These are phyloP conservation scores for Anoplopoma fimbria DNA, from an alignment of 2,113 vertebrate genomes.

Conservation along the genomic window DNA sequence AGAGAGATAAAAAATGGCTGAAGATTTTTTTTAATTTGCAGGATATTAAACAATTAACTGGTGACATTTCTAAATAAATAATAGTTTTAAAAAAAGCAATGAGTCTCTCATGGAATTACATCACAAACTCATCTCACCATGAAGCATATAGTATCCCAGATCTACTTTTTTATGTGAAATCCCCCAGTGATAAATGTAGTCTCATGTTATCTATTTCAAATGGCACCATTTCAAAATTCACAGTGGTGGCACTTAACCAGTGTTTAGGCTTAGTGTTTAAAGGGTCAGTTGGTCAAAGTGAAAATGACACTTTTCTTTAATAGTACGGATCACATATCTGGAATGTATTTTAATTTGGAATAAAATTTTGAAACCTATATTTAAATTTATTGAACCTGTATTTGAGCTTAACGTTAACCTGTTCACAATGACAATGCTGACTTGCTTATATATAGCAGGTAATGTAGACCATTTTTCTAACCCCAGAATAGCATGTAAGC, in stretches of 20 bases:
- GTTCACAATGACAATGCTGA: not conserved
- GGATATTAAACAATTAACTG: not conserved
- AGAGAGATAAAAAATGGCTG: not conserved
- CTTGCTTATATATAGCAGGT: not conserved
- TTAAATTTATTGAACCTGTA: too few relatives aligned
- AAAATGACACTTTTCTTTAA: not conserved
- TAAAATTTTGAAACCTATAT: too few relatives aligned
- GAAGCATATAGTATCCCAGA: not conserved
- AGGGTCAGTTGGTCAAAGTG: not conserved
- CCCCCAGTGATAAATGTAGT: not conserved
- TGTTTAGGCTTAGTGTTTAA: not conserved
- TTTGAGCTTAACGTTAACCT: not conserved
- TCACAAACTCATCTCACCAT: too few relatives aligned
- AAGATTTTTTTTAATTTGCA: not conserved
- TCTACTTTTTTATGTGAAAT: not conserved
- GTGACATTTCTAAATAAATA: not conserved
- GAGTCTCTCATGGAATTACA: too few relatives aligned
- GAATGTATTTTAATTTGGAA: not conserved
- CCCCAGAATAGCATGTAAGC: not conserved
- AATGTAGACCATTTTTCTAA: too few relatives aligned
- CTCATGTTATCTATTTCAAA: not conserved
- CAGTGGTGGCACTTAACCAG: too few relatives aligned
- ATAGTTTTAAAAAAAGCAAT: too few relatives aligned
- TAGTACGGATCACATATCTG: not conserved
- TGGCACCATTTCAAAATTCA: too few relatives aligned